Evolutionary conservation across 2,113 vertebrate species (phyloP), one percentile per base, ranked within the genome.

Genomic region (Sapayoa aenigma): DNA sequence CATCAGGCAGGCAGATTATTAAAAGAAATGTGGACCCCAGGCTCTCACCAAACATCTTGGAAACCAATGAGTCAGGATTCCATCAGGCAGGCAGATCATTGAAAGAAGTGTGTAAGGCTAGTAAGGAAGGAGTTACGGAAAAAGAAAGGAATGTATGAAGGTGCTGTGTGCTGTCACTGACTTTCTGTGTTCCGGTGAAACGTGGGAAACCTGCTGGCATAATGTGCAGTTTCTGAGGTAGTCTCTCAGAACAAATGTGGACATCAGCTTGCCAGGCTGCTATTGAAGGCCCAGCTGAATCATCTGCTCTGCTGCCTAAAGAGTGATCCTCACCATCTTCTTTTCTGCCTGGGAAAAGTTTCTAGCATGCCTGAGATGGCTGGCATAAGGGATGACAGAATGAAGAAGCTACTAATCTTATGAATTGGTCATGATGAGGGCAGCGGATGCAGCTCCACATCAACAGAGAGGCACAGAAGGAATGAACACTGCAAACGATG

Each of bases 291-390:
- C 30, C 42, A 27, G 21, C 12, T 56, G n/a, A 49, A 12, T 1
- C 0, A 0, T 30, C 14, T 28, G 6, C 12, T 65, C 30, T 8
- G 13, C 23, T 60, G 8, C 16, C 33, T 66, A 19, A 56, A 74
- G 69, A 2, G 22, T 5, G 2, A 33, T 56, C 10, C 8, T 63
- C 14, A n/a, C 4, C 27, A 52, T 9, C 8, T 75, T 66, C 9
- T 55, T 80, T 41, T 71, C 35, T 59, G 37, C 35, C 21, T 65
- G 3, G 12, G 27, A 81, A 47, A 65, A 81, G 3, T 9, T 44
- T 66, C 46, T 39, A 21, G 12, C 4, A 24, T 47, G 15, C 30
- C 15, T 68, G 22, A 47, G 21, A 33, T 9, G 25, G 2, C 8
- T 84, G 59, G 8, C 8, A 24, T 18, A 76, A 72, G 5, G 15